phyloP scores from a whole-genome alignment of 2,797 vertebrate species.

The Thamnophis elegans region DNA sequence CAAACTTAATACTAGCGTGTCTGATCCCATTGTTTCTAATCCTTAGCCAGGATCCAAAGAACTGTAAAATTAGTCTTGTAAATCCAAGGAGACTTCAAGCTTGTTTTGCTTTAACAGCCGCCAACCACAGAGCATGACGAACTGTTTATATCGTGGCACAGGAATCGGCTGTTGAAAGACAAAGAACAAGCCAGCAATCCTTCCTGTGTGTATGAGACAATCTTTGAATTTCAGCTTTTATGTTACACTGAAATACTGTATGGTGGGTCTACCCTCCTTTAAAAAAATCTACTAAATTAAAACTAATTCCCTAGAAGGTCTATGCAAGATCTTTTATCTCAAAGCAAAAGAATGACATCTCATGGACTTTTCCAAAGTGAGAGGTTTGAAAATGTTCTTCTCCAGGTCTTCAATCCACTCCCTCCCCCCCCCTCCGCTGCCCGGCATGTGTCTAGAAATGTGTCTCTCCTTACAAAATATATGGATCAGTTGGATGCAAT shows the following conservation, averaged over 20 bases:
- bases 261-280: background rate
- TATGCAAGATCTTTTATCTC: background rate
- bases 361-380: background rate
- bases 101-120: background rate
- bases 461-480: background rate
- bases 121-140: background rate
- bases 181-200: conserved; percentile 5
- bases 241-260: background rate
- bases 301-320: background rate
- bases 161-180: conserved; percentile 11
- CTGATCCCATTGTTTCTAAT: background rate
- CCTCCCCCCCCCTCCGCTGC: background rate
- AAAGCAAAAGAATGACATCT: background rate
- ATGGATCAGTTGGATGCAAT: background rate
- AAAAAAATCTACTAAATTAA: background rate
- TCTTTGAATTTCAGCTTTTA: background rate
- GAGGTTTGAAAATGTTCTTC: background rate
- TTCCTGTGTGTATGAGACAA: background rate
- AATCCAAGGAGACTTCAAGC: background rate
- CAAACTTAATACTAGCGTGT: background rate
- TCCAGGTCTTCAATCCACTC: background rate
- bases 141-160: background rate
- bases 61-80: background rate
- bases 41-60: background rate
- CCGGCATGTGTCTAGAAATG: background rate